phyloP scores from a whole-genome alignment of 2,888 invertebrate species.

The Tridacna crocea region DNA sequence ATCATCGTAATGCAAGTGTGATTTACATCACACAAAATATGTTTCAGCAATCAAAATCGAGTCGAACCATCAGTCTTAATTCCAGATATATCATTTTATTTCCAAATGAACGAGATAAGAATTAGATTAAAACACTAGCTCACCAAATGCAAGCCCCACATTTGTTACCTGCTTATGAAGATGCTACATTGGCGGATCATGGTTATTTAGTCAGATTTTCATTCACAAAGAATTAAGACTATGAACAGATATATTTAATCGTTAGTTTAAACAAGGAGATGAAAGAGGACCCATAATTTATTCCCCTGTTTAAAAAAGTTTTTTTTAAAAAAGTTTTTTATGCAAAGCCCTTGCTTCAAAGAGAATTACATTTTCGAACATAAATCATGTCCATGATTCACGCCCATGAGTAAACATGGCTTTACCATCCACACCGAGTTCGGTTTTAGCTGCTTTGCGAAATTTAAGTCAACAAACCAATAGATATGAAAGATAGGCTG shows the following conservation, averaged over 20 bases:
- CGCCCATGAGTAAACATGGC: slow-evolving; percentile 3
- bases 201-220: slow-evolving; percentile 16
- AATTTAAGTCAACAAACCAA: slow-evolving; percentile 4
- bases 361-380: too few species aligned
- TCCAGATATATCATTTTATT: slow-evolving; percentile 14
- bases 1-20: slow-evolving; percentile 17
- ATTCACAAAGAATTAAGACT: slow-evolving; percentile 7
- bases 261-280: not conserved
- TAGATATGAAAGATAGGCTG: not conserved
- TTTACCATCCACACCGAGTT: not conserved
- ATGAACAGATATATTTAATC: slow-evolving; percentile 24
- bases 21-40: slow-evolving; percentile 19
- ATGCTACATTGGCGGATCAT: slow-evolving; percentile 6
- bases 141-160: slow-evolving; percentile 22
- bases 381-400: too few species aligned
- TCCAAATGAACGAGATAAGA: slow-evolving; percentile 13
- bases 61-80: slow-evolving; percentile 24
- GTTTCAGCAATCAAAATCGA: slow-evolving; percentile 13
- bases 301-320: not conserved
- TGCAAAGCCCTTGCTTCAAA: too few species aligned
- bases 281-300: slow-evolving; percentile 10
- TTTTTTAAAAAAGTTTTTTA: too few species aligned
- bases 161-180: slow-evolving; percentile 11
- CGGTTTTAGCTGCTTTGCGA: slow-evolving; percentile 13
- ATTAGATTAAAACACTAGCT: slow-evolving; percentile 18